Base-by-base conservation (phyloP, 2,797 vertebrate species). In the Lates japonicus region DNA sequence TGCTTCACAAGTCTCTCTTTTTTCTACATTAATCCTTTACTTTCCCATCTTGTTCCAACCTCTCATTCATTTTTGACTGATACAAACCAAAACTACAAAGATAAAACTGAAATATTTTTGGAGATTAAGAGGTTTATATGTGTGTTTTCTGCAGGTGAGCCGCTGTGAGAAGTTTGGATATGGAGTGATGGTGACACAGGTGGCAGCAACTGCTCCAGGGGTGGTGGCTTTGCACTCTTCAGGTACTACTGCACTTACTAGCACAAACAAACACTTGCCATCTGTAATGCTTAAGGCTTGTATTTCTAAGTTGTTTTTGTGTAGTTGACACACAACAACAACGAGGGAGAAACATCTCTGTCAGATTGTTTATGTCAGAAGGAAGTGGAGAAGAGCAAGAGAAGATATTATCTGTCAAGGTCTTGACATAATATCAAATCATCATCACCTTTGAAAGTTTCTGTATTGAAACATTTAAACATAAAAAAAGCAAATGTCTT, bases 81-180 rank as follows among this genome's bases (percentile, higher is more conserved):
- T 1, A 3, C 20, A 33, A 64, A n/a, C 13, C 35, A 65, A 60
- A 31, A 3, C 12, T 22, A 7, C 51, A 44, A 14, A 35, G 0
- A 20, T 52, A 57, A 14, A 13, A 16, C 2, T 29, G 13, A 44
- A 49, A 22, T 20, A 6, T 48, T 29, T 51, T 9, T 1, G 6
- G 22, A 29, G 5, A 20, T 72, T 3, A 16, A 42, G 6, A 0
- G 3, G 9, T 69, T 17, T 64, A 1, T 49, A 7, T 74, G 52
- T 72, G 25, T 88, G 39, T 64, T 67, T 57, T 42, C 17, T 60
- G 63, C 57, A 99, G 98, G 94, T 96, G 78, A 97, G 94, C 88
- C 96, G 96, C 70, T 97, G 95, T 92, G 97, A 97, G 90, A 97
- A 97, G 79, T 97, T 96, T 93, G 97, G 92, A 64, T 97, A 96